Evolutionary conservation across 2,113 vertebrate species (phyloP).

Genomic region (Ascaphus truei): DNA sequence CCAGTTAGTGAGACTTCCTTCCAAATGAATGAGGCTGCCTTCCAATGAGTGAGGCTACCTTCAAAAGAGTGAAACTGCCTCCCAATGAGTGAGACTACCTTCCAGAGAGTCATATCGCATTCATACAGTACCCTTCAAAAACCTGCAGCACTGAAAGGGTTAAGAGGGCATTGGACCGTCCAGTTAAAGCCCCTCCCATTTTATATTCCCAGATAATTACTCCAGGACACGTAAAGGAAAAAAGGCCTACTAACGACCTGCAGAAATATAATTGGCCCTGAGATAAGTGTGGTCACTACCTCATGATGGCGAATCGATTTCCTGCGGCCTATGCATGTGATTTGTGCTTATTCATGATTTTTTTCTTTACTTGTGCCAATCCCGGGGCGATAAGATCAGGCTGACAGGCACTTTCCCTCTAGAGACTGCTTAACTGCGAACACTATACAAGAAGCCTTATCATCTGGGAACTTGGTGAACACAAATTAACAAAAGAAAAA

Average conservation of each 20-base stretch:
- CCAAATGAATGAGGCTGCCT: too few relatives aligned
- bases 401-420: slow-evolving; percentile 25
- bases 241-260: neutral
- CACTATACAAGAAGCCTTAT: slow-evolving; percentile 26
- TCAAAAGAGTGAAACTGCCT: too few relatives aligned
- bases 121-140: neutral
- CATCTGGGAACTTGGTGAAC: slow-evolving; percentile 32
- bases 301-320: slow-evolving; percentile 33
- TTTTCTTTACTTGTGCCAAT: slow-evolving; percentile 30
- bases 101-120: neutral
- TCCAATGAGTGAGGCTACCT: too few relatives aligned
- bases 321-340: slow-evolving; percentile 20
- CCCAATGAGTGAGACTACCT: neutral
- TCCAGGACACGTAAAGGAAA: neutral
- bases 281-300: slow-evolving; percentile 26
- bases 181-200: neutral
- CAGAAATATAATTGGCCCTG: slow-evolving; percentile 23
- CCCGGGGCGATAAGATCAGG: slow-evolving; percentile 30
- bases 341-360: slow-evolving; percentile 38
- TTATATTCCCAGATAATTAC: neutral
- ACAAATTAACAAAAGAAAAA: slow-evolving; percentile 39
- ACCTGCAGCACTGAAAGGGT: neutral
- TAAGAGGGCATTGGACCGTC: neutral
- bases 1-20: too few relatives aligned
- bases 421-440: slow-evolving; percentile 32